Percentiles rank a stretch among this genome's conserved stretches.
phyloP scores from a whole-genome alignment of 2,888 invertebrate species.

The Podabrus alpinus region DNA sequence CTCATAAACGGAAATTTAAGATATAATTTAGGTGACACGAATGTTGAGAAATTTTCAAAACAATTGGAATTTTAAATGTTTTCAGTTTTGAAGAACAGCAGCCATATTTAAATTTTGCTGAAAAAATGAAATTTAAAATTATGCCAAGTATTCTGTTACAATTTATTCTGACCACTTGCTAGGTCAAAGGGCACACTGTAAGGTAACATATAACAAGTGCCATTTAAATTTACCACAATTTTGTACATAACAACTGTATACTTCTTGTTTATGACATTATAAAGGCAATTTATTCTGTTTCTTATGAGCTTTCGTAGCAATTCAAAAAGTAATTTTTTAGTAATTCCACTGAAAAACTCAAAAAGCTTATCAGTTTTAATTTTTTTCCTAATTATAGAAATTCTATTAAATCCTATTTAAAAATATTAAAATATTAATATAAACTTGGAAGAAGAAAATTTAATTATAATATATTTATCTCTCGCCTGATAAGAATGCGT shows the following conservation, averaged over 20 bases:
- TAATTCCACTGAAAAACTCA: not conserved
- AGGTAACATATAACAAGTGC: slow-evolving; percentile 28
- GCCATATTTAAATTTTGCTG: not conserved
- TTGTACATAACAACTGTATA: slow-evolving; percentile 10
- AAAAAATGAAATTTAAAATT: not conserved
- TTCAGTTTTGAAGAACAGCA: not conserved
- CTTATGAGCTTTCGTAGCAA: not conserved
- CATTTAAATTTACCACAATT: slow-evolving; percentile 27
- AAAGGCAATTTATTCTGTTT: not conserved
- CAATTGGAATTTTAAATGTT: not conserved
- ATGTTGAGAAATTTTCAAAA: not conserved
- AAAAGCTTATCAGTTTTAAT: not conserved
- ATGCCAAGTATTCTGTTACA: not conserved
- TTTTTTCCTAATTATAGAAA: too few relatives aligned
- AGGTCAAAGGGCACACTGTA: slow-evolving; percentile 17
- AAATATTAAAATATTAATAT: too few relatives aligned
- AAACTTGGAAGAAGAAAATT: not conserved
- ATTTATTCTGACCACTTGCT: slow-evolving; percentile 14
- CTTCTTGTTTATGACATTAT: not conserved
- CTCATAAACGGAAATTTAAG: not conserved
- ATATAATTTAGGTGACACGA: not conserved
- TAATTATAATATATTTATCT: not conserved
- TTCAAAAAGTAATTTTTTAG: not conserved
- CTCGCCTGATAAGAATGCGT: not conserved
- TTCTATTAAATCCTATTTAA: too few relatives aligned